Evolutionary conservation across 1,140 invertebrate genomes (phyloP), one percentile per base, ranked within the genome.

Genomic region (Mylabris phalerata): DNA sequence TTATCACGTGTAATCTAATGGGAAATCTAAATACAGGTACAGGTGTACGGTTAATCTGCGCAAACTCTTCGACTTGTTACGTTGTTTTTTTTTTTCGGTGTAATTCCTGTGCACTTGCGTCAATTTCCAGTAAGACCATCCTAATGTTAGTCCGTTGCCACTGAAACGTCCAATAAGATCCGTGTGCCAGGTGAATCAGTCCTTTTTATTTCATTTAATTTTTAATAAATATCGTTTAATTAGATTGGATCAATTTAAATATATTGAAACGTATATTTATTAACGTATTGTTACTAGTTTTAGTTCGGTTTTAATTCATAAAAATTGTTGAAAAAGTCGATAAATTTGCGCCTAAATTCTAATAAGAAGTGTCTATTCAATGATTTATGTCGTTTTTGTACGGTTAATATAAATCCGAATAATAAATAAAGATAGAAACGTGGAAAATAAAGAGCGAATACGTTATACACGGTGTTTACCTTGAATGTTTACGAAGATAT

Each of bases 41-140:
- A 54, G 51, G 51, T 54, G 51, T 39, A 54, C 13, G 19, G 19
- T 26, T 5, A 48, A 27, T 52, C 41, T 54, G 51, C 51, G 51
- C 51, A 54, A 54, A 32, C 51, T 54, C 51, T 11, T 32, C 11
- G 39, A 4, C 46, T 45, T 10, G 46, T 27, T 48, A 10, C 9
- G n/a, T n/a, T n/a, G n/a, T n/a, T n/a, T n/a, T 26, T 13, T 48
- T 48, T 48, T 48, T 13, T 48, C 19, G 19, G 3, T 48, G 32
- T 32, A 7, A 32, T 32, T 32, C 32, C 42, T 44, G 42, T n/a
- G 19, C 42, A 44, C 19, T 44, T 44, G 42, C 42, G 42, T n/a
- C n/a, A 44, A 44, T 44, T 44, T n/a, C n/a, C 19, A 32, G 32
- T 32, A 19, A 19, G 19, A 19, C 19, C 19, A 19, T 19, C 19